A percentile compares a stretch with the other conserved stretches of the same genome.
Evolutionary conservation across 2,113 vertebrate genomes (phyloP).

Genomic region (Burhinus oedicnemus): DNA sequence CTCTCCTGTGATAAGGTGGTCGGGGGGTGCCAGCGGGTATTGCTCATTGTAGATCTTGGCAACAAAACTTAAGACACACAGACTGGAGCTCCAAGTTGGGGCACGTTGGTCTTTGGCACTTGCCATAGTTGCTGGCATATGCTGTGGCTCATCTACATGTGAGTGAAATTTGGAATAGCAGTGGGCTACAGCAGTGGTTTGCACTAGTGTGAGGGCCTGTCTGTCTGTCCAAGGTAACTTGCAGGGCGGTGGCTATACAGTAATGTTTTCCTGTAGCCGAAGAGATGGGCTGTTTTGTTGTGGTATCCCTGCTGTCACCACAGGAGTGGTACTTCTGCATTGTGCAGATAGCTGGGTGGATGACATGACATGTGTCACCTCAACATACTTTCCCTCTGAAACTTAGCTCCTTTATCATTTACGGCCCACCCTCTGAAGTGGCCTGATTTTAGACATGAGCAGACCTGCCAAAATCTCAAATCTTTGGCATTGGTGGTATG

Average conservation of each 20-base stretch:
- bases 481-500: not conserved
- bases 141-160: accelerated
- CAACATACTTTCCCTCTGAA: not conserved
- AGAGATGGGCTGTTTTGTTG: not conserved
- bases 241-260: accelerated
- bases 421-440: not conserved
- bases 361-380: not conserved
- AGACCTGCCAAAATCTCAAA: not conserved
- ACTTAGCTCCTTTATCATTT: not conserved
- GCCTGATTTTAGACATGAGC: not conserved
- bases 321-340: not conserved
- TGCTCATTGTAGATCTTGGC: not conserved
- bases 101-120: accelerated
- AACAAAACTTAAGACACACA: not conserved
- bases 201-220: not conserved
- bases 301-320: not conserved
- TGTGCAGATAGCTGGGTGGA: not conserved
- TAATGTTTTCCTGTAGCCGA: not conserved
- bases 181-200: not conserved
- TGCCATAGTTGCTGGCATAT: accelerated
- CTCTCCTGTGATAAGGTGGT: not conserved
- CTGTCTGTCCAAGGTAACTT: not conserved
- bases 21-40: not conserved
- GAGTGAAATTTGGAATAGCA: not conserved
- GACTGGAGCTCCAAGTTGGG: not conserved